A percentile compares a stretch with the other conserved stretches of the same genome.
Evolutionary conservation across 2,888 invertebrate species (phyloP).

Genomic region (Julus scandinavius): DNA sequence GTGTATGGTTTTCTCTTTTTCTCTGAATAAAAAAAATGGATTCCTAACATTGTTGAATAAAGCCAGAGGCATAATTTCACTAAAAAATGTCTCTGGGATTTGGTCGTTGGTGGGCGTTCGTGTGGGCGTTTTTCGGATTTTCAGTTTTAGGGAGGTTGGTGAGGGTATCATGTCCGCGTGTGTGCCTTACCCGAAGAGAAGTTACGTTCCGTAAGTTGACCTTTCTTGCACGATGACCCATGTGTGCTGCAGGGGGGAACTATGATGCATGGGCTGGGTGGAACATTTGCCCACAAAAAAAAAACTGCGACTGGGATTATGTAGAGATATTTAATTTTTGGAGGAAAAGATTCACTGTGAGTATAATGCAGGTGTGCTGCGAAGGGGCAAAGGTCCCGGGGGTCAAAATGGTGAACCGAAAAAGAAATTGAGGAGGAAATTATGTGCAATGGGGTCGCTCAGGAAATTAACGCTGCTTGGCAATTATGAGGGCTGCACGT

Average conservation of each 20-base stretch:
- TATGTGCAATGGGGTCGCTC: not conserved
- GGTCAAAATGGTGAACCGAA: not conserved
- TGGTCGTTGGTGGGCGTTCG: not conserved
- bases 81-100: not conserved
- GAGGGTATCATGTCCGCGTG: not conserved
- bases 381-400: not conserved
- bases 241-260: not conserved
- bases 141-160: not conserved
- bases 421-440: not conserved
- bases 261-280: not conserved
- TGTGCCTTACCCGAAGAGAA: not conserved
- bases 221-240: conserved; percentile 23
- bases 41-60: not conserved
- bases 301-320: not conserved
- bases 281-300: not conserved
- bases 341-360: too few species aligned
- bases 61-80: not conserved
- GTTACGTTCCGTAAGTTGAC: conserved; percentile 8
- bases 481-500: not conserved
- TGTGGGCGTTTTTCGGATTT: conserved; percentile 14
- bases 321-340: not conserved
- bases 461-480: conserved; percentile 17
- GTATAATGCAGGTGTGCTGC: conserved; percentile 6
- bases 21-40: not conserved
- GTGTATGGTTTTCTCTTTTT: not conserved